A percentile compares a stretch with the other conserved stretches of the same genome.
These are phyloP conservation scores for Prorops nasuta DNA, from an alignment of 1,140 invertebrate species.

Conservation along the genomic window DNA sequence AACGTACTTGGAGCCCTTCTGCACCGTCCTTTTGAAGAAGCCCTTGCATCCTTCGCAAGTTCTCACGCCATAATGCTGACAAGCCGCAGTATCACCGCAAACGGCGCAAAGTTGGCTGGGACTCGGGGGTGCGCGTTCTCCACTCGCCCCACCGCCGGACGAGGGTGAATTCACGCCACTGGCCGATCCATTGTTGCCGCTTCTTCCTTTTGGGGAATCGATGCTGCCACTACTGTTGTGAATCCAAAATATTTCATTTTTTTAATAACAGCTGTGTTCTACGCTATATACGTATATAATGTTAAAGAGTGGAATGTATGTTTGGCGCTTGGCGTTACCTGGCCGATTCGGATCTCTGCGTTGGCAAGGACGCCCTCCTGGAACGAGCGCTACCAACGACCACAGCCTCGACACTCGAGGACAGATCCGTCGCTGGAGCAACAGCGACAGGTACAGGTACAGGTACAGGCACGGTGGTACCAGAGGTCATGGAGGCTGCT, in stretches of 20 bases:
- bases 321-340: too few relatives aligned
- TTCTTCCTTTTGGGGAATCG: slow-evolving; percentile 54
- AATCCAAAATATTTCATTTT: background rate
- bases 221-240: slow-evolving; percentile 44
- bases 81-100: slow-evolving; percentile 97
- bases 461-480: slow-evolving; percentile 24
- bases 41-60: slow-evolving; percentile 98
- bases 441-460: slow-evolving; percentile 11
- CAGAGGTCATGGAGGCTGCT: too few relatives aligned
- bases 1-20: slow-evolving; percentile 98
- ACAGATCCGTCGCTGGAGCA: slow-evolving; percentile 46
- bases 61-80: slow-evolving; percentile 96
- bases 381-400: slow-evolving; percentile 59
- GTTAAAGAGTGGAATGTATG: too few relatives aligned
- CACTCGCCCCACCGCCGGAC: slow-evolving; percentile 40
- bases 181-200: slow-evolving; percentile 31
- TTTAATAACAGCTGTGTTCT: too few relatives aligned
- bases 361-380: slow-evolving; percentile 69
- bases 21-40: slow-evolving; percentile 94
- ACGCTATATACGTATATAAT: too few relatives aligned
- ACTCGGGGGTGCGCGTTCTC: slow-evolving; percentile 66
- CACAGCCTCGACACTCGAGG: slow-evolving; percentile 61
- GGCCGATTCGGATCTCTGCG: slow-evolving; percentile 74
- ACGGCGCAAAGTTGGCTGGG: slow-evolving; percentile 93
- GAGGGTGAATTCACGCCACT: slow-evolving; percentile 42